Evolutionary conservation across 2,113 vertebrate species (phyloP).

Genomic region (Brachyistius frenatus): DNA sequence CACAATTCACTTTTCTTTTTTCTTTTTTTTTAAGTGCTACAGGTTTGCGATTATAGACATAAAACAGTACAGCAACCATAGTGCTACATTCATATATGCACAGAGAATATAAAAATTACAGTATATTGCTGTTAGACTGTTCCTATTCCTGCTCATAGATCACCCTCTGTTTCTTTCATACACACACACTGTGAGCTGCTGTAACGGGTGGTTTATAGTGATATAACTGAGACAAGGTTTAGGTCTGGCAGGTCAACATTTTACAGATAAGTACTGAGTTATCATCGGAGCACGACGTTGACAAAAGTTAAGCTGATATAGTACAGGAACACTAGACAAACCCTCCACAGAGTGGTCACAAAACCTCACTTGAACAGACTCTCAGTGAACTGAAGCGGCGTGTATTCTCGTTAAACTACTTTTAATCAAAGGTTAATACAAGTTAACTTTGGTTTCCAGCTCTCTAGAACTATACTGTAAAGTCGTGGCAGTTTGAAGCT

Average conservation of each 20-base stretch:
- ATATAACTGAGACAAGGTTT: constrained; percentile 47
- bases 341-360: constrained; percentile 55
- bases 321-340: constrained; percentile 66
- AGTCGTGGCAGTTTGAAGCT: constrained; percentile 81
- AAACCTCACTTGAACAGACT: constrained; percentile 35
- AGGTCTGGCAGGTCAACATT: constrained; percentile 52
- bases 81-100: constrained; percentile 83
- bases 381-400: constrained; percentile 42
- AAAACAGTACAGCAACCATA: constrained; percentile 80
- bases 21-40: constrained; percentile 80
- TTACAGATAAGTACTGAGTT: constrained; percentile 63
- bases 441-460: constrained; percentile 83
- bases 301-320: constrained; percentile 63
- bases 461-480: constrained; percentile 78
- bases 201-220: constrained; percentile 24
- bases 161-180: constrained; percentile 35
- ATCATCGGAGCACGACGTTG: constrained; percentile 61
- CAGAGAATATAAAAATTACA: constrained; percentile 76
- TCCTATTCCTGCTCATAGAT: constrained; percentile 51
- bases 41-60: constrained; percentile 80
- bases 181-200: constrained; percentile 43
- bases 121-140: constrained; percentile 78
- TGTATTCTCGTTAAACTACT: constrained; percentile 59
- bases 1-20: constrained; percentile 74
- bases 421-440: constrained; percentile 69